Conservation (phyloP, 1,140 invertebrate species). For the Macrotrachela quadricornifera region DNA sequence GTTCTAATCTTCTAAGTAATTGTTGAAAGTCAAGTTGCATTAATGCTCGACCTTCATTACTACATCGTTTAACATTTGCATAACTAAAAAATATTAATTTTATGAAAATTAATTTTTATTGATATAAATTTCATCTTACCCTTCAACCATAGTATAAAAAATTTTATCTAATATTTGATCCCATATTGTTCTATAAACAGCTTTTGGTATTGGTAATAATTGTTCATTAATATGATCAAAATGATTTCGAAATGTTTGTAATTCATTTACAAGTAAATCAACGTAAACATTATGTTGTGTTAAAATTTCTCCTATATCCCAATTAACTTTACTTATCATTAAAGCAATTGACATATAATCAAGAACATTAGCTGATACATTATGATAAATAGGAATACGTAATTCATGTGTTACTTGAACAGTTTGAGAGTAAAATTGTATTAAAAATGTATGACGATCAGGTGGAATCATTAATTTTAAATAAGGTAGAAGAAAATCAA, state of each 20-base stretch:
- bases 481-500: constrained; percentile 56
- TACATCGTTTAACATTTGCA: constrained; percentile 71
- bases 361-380: constrained; percentile 53
- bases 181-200: constrained; percentile 54
- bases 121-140: constrained; percentile 34
- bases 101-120: background rate
- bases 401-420: constrained; percentile 47
- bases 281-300: constrained; percentile 75
- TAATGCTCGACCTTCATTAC: constrained; percentile 73
- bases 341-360: constrained; percentile 49
- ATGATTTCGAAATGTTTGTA: background rate
- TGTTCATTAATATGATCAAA: background rate
- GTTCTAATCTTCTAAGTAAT: constrained; percentile 67
- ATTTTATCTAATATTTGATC: constrained; percentile 58
- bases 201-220: constrained; percentile 42
- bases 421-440: constrained; percentile 53
- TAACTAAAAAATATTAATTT: constrained; percentile 38
- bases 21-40: constrained; percentile 97
- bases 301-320: constrained; percentile 78
- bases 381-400: constrained; percentile 58
- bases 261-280: constrained; percentile 31
- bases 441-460: constrained; percentile 42
- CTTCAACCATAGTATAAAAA: constrained; percentile 68
- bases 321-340: constrained; percentile 64
- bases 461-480: constrained; percentile 36